Evolutionary conservation across 2,113 vertebrate species (phyloP), one percentile per base, ranked within the genome.

Genomic region (Thalassarche chlororhynchos): DNA sequence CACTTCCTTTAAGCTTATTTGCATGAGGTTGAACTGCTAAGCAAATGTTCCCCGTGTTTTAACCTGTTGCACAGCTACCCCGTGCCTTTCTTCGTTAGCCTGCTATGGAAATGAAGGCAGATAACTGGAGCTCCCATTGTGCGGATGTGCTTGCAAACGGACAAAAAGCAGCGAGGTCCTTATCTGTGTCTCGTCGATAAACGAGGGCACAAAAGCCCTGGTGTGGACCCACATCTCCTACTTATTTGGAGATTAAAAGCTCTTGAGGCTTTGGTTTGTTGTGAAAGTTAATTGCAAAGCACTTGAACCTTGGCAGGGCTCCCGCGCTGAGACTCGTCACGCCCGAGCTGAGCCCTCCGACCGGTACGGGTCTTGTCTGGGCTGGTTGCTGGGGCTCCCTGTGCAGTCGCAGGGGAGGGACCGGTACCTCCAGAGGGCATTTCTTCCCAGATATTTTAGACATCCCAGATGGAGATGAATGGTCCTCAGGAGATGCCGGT

Each of bases 241-340:
- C 90, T 87, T 64, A n/a, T 7, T 72, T 47, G 86, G 65, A 49
- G 89, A 92, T 92, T 32, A 87, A 82, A 84, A 89, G 83, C 86
- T 92, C 76, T 90, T 69, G 83, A 93, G 92, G 93, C 92, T 84
- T 92, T 4, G n/a, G 93, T 93, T 96, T 94, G 91, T 96, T 96
- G 94, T 95, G 91, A 91, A 84, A 94, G 96, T 87, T 85, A 87
- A 95, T 95, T 94, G 96, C 12, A 3, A 76, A 68, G 89, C 84
- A 31, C 92, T 87, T 11, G 81, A 55, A 70, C 38, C 80, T 75
- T 96, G 96, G 96, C 95, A 7, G 66, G 65, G 78, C 74, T 95
- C 96, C 95, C 28, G 0, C 0, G 26, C 60, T 5, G 23, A 75
- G 95, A 34, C 92, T 49, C 36, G 15, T 74, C 96, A 44, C 10